Evolutionary conservation across 2,797 vertebrate genomes (phyloP).

Genomic region (Anabacerthia variegaticeps): DNA sequence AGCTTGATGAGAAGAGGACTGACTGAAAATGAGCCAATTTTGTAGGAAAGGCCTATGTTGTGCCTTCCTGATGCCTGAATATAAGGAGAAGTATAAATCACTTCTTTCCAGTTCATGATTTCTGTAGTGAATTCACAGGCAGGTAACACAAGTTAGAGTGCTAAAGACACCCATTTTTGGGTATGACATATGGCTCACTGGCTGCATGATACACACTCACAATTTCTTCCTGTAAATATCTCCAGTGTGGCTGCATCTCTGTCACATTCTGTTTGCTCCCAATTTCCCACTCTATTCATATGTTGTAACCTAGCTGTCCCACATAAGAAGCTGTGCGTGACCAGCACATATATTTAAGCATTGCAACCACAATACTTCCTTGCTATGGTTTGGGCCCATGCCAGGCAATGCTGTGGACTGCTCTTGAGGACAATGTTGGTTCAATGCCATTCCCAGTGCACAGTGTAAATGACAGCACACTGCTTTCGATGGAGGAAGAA

Average conservation of each 20-base stretch:
- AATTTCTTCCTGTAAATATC: not conserved
- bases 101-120: not conserved
- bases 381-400: not conserved
- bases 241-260: not conserved
- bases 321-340: not conserved
- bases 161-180: not conserved
- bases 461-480: not conserved
- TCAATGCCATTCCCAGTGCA: not conserved
- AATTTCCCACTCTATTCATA: not conserved
- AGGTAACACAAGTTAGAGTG: not conserved
- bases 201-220: not conserved
- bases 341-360: not conserved
- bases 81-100: not conserved
- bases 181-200: accelerated
- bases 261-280: not conserved
- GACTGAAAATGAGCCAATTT: accelerated
- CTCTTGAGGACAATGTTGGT: not conserved
- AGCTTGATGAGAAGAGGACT: not conserved
- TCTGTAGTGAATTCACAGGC: not conserved
- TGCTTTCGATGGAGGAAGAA: not conserved
- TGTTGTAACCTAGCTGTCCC: not conserved
- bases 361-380: not conserved
- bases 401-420: not conserved
- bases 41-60: not conserved
- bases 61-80: not conserved